Conservation (phyloP, 2,113 vertebrate genomes). For the Marcusenius ussheri region DNA sequence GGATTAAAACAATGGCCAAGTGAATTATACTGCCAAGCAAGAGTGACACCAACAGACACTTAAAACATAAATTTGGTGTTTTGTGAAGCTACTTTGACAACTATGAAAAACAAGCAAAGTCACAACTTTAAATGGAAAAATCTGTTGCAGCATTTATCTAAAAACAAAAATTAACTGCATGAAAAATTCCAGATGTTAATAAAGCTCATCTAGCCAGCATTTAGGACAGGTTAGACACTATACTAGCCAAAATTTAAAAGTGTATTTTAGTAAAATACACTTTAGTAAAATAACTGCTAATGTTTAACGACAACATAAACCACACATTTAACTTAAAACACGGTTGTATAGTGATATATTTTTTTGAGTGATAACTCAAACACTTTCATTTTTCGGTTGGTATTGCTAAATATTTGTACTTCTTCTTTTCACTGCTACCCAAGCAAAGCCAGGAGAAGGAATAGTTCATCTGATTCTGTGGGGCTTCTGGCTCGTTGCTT, state of each 20-base stretch:
- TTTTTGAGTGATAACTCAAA: not conserved
- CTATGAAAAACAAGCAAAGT: not conserved
- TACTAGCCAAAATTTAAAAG: not conserved
- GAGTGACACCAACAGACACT: not conserved
- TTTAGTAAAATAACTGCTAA: not conserved
- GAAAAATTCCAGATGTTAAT: not conserved
- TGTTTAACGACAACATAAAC: not conserved
- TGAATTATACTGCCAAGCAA: not conserved
- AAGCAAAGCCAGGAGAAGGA: not conserved
- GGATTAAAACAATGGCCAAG: not conserved
- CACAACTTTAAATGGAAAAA: not conserved
- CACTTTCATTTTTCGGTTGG: not conserved
- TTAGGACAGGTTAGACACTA: not conserved
- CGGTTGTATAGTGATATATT: not conserved
- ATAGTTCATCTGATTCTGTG: not conserved
- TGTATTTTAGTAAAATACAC: no score
- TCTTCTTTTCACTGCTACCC: not conserved
- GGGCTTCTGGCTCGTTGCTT: not conserved
- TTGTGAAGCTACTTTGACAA: not conserved
- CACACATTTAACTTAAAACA: not conserved
- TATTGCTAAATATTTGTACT: not conserved
- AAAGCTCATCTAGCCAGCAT: not conserved
- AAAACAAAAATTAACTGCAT: not conserved
- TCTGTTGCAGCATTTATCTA: not conserved
- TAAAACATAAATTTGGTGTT: not conserved